Evolutionary conservation across 2,888 invertebrate species (phyloP).

Genomic region (Ctena decussata): DNA sequence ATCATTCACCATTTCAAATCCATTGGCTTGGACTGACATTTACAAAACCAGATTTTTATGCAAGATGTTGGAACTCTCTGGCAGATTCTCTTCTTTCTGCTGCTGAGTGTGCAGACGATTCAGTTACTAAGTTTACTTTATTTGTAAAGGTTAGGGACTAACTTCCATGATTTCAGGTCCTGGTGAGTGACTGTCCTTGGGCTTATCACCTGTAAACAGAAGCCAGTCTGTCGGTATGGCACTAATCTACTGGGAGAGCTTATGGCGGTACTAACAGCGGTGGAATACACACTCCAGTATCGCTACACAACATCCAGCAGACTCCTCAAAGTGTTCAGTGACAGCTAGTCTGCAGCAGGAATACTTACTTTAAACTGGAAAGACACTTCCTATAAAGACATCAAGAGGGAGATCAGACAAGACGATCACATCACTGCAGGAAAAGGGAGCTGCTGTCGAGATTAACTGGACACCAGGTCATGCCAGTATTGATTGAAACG

Average conservation of each 20-base stretch:
- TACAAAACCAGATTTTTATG: too few relatives aligned
- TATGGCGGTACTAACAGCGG: neutral
- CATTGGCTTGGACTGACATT: too few relatives aligned
- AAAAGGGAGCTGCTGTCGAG: neutral
- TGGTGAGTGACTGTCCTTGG: too few relatives aligned
- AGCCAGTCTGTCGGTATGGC: neutral
- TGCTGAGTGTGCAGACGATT: too few relatives aligned
- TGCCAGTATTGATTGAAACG: neutral
- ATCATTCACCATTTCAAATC: too few relatives aligned
- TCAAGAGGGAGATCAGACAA: neutral
- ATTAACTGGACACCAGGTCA: neutral
- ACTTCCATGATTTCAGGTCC: too few relatives aligned
- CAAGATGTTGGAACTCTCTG: too few relatives aligned
- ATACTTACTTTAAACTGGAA: neutral
- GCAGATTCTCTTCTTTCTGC: too few relatives aligned
- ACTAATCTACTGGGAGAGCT: neutral
- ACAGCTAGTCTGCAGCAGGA: neutral
- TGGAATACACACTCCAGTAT: neutral
- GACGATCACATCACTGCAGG: neutral
- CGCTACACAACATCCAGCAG: neutral
- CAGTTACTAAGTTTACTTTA: too few relatives aligned
- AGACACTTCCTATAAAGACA: neutral
- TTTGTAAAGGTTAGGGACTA: too few relatives aligned
- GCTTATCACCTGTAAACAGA: too few relatives aligned
- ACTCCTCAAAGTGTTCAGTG: neutral